Percentiles rank a stretch among this genome's conserved stretches.
Conservation (phyloP, 2,888 invertebrate species). For the Himalopsyche japonica region DNA sequence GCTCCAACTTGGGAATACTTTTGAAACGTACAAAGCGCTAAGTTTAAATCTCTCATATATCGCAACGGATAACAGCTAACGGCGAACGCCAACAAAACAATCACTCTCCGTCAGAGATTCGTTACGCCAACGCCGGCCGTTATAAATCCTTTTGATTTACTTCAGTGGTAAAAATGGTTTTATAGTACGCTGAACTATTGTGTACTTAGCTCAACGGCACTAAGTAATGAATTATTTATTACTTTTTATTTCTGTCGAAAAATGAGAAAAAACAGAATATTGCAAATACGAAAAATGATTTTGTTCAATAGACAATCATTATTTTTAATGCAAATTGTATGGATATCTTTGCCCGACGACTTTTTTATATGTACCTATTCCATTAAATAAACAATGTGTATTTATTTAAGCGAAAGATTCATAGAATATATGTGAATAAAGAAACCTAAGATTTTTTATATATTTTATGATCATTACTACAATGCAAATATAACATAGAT, state of each 20-base stretch:
- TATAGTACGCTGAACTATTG: neutral
- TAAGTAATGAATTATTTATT: neutral
- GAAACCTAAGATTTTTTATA: too few relatives aligned
- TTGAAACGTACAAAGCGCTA: neutral
- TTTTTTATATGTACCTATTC: too few relatives aligned
- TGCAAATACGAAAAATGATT: too few relatives aligned
- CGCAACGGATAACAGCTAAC: neutral
- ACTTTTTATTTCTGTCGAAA: neutral
- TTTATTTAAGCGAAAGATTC: too few relatives aligned
- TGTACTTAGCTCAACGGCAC: neutral
- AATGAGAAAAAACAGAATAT: too few relatives aligned
- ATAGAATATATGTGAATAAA: too few relatives aligned
- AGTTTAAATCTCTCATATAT: neutral
- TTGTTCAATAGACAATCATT: too few relatives aligned
- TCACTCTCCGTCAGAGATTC: neutral
- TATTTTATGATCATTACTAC: too few relatives aligned
- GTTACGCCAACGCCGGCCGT: neutral
- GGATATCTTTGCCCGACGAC: too few relatives aligned
- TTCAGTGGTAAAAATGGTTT: neutral
- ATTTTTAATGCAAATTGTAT: too few relatives aligned
- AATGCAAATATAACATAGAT: too few relatives aligned
- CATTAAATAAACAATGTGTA: too few relatives aligned
- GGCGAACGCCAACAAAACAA: neutral
- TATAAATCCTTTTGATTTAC: neutral
- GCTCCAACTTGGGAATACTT: neutral